These are phyloP conservation scores for Drosophila phalerata DNA, from an alignment of 2,888 invertebrate genomes.

Conservation along the genomic window DNA sequence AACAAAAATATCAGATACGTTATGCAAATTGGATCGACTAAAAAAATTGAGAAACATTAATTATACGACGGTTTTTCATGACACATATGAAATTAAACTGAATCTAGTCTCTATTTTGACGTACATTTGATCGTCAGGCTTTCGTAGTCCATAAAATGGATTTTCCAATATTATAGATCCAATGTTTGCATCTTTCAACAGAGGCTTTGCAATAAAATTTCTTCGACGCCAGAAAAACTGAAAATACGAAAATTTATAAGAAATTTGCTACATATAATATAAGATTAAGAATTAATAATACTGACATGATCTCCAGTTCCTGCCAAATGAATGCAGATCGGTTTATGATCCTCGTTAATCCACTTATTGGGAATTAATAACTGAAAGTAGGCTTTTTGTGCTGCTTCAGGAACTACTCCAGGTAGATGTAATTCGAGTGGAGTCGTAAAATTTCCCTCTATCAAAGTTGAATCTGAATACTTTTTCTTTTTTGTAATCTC, in stretches of 20 bases:
- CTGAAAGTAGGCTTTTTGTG: slow-evolving; percentile 94
- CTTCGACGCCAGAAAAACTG: slow-evolving; percentile 97
- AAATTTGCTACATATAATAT: neutral
- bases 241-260: slow-evolving; percentile 48
- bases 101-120: neutral
- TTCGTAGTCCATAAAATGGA: slow-evolving; percentile 96
- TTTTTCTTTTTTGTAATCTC: slow-evolving; percentile 94
- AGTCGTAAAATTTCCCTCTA: slow-evolving; percentile 95
- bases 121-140: slow-evolving; percentile 94
- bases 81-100: neutral
- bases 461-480: slow-evolving; percentile 89
- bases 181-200: slow-evolving; percentile 95
- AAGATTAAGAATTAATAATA: slow-evolving; percentile 15
- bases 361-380: slow-evolving; percentile 93
- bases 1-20: slow-evolving; percentile 99
- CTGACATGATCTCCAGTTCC: slow-evolving; percentile 97
- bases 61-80: neutral
- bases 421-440: slow-evolving; percentile 94
- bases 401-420: slow-evolving; percentile 93
- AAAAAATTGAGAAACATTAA: neutral
- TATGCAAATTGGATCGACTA: slow-evolving; percentile 95
- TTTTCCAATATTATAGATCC: slow-evolving; percentile 98
- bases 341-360: slow-evolving; percentile 89
- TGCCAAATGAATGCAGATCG: slow-evolving; percentile 97
- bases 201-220: slow-evolving; percentile 95